Evolutionary conservation across 2,113 vertebrate species (phyloP).

Genomic region (Burhinus oedicnemus): DNA sequence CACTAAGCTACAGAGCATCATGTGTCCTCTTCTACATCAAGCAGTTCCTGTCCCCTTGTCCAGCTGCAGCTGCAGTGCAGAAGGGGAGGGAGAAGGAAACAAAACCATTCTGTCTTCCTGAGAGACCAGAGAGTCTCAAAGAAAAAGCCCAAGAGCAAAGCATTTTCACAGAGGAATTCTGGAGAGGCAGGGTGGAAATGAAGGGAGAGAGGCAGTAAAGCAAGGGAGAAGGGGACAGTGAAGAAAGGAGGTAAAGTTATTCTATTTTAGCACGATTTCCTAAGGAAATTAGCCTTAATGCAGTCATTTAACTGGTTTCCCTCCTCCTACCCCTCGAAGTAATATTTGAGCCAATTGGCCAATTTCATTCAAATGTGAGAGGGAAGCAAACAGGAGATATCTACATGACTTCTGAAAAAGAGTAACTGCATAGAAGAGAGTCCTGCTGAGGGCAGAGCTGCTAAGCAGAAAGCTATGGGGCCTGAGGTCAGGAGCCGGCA

Average conservation of each 20-base stretch:
- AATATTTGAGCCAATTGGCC: not conserved
- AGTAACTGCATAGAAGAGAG: not conserved
- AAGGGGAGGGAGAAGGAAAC: not conserved
- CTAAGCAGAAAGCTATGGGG: not conserved
- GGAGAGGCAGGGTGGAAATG: not conserved
- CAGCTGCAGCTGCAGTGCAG: not conserved
- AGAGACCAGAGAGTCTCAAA: not conserved
- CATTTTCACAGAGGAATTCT: not conserved
- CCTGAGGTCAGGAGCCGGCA: not conserved
- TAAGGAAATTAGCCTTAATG: conserved; percentile 8
- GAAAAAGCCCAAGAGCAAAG: not conserved
- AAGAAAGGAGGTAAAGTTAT: not conserved
- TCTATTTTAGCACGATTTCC: not conserved
- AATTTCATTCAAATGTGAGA: not conserved
- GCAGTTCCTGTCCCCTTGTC: not conserved
- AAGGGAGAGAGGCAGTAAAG: not conserved
- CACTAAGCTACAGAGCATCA: not conserved
- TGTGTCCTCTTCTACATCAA: not conserved
- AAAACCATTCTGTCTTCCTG: not conserved
- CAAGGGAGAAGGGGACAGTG: not conserved
- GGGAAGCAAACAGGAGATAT: not conserved
- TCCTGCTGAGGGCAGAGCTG: not conserved
- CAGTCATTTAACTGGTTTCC: not conserved
- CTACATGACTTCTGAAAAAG: not conserved
- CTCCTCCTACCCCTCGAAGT: not conserved